These are phyloP conservation scores for Calameuta idolon DNA, from an alignment of 2,888 invertebrate genomes.

Conservation along the genomic window DNA sequence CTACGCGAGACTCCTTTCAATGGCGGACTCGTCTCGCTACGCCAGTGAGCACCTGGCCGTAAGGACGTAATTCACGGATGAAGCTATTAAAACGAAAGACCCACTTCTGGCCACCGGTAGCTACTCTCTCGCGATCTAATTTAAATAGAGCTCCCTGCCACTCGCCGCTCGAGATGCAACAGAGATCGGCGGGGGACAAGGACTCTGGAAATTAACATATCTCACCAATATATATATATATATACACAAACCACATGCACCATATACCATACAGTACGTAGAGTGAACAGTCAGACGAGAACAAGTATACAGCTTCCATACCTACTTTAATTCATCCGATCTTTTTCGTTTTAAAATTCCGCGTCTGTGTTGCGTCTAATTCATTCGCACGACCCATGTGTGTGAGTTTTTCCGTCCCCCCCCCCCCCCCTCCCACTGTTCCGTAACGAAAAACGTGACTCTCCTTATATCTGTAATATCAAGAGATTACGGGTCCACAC, in stretches of 20 bases:
- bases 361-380: neutral
- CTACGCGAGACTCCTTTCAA: neutral
- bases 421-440: neutral
- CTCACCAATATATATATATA: constrained; percentile 45
- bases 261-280: neutral
- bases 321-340: neutral
- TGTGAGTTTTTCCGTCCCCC: neutral
- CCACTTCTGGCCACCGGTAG: constrained; percentile 9
- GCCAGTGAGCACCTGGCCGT: constrained; percentile 1
- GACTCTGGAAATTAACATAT: constrained; percentile 61
- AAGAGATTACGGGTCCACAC: neutral
- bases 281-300: neutral
- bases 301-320: neutral
- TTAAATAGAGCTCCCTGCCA: constrained; percentile 52
- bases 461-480: neutral
- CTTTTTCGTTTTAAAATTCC: neutral
- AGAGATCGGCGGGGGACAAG: constrained; percentile 39
- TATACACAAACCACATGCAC: no score
- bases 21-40: neutral
- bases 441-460: neutral
- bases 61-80: constrained; percentile 40
- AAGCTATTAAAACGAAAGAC: constrained; percentile 45
- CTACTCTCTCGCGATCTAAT: constrained; percentile 49
- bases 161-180: constrained; percentile 31
- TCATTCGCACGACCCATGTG: neutral